These are phyloP conservation scores for Xerus inauris DNA, from an alignment of 2,113 vertebrate genomes.

Conservation along the genomic window DNA sequence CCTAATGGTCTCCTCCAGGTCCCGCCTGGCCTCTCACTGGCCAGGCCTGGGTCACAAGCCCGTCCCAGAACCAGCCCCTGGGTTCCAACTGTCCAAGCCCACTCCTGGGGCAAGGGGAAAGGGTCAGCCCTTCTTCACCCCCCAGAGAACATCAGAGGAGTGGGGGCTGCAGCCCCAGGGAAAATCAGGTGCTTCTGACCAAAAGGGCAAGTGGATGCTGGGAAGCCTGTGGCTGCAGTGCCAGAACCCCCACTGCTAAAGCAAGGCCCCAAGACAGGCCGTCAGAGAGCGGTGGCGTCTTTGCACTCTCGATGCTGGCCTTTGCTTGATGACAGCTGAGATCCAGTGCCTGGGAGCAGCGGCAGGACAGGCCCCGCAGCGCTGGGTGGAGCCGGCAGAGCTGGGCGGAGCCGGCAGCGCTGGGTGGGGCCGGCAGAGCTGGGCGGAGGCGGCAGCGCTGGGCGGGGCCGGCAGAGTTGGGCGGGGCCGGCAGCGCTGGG, in stretches of 20 bases:
- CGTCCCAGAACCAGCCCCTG: background rate
- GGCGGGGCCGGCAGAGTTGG: background rate
- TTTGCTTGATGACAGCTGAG: conserved; percentile 14
- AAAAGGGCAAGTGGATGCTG: background rate
- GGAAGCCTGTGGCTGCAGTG: background rate
- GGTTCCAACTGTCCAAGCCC: background rate
- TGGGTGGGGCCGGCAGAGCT: background rate
- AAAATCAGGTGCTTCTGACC: background rate
- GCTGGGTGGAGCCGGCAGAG: background rate
- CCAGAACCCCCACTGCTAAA: background rate
- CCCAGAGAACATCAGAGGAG: background rate
- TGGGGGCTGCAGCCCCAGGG: background rate
- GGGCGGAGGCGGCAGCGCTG: background rate
- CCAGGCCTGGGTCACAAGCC: background rate
- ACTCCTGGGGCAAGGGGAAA: background rate
- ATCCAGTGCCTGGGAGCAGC: background rate
- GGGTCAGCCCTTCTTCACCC: background rate
- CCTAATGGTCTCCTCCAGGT: background rate
- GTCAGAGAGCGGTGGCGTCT: background rate
- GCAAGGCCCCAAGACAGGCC: background rate
- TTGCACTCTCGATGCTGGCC: background rate
- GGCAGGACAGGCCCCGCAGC: conserved; percentile 1
- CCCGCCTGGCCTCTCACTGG: background rate
- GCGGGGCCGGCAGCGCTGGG: background rate
- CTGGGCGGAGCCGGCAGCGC: no score